A percentile compares a stretch with the other conserved stretches of the same genome.
phyloP scores from a whole-genome alignment of 64 coral and sea anemone genomes.

The Pocillopora damicornis region DNA sequence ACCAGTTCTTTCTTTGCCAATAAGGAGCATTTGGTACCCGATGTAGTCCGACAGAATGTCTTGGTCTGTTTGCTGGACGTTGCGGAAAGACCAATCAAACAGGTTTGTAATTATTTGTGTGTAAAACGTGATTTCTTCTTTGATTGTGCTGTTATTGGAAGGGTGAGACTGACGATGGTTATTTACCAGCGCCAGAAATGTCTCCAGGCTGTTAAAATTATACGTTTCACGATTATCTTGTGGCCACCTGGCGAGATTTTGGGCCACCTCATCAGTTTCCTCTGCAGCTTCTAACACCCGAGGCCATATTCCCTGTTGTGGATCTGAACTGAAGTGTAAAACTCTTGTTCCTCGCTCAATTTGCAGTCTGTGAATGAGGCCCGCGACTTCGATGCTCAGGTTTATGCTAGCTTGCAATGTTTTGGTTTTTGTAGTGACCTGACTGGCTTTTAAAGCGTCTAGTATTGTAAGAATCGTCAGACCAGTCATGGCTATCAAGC shows the following conservation, averaged over 20 bases:
- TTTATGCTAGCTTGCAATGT: conserved; percentile 8
- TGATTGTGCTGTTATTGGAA: conserved; percentile 16
- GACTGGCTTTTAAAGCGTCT: background rate
- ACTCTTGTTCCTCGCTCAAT: conserved; percentile 68
- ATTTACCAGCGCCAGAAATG: background rate
- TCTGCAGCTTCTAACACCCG: background rate
- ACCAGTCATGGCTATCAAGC: conserved; percentile 41
- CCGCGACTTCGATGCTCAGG: conserved; percentile 48
- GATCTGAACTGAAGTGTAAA: conserved; percentile 60
- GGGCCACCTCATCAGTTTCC: background rate
- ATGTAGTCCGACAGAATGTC: conserved; percentile 36
- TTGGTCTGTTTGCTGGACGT: background rate
- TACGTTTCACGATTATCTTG: background rate
- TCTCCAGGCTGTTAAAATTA: conserved; percentile 5
- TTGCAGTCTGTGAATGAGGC: conserved; percentile 64
- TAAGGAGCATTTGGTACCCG: conserved; percentile 56
- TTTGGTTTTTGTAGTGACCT: background rate
- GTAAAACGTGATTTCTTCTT: conserved; percentile 45
- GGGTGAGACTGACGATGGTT: background rate
- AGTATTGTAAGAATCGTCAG: conserved; percentile 39
- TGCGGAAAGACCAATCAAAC: conserved; percentile 26
- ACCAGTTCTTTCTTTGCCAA: conserved; percentile 48
- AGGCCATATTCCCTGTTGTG: background rate
- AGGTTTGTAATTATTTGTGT: conserved; percentile 24
- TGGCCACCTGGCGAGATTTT: conserved; percentile 11